phyloP scores from a whole-genome alignment of 1,140 invertebrate species.

The Sminthurinus signatus region DNA sequence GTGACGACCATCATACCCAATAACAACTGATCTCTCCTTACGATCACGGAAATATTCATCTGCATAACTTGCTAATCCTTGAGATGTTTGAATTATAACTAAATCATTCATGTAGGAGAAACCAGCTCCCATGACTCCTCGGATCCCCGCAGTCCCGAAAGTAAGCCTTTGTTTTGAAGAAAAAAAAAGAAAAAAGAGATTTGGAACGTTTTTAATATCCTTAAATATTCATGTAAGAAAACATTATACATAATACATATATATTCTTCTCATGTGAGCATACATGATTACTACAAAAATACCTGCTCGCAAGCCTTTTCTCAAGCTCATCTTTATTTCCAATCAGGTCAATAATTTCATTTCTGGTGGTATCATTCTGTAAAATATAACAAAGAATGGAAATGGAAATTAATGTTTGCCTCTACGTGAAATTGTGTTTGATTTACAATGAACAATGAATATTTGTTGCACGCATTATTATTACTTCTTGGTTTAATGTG shows the following conservation, averaged over 20 bases:
- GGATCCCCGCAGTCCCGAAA: slow-evolving; percentile 85
- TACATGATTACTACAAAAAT: too few relatives aligned
- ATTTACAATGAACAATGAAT: too few relatives aligned
- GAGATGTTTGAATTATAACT: slow-evolving; percentile 91
- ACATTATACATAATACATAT: too few relatives aligned
- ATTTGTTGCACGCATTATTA: too few relatives aligned
- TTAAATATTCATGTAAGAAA: too few relatives aligned
- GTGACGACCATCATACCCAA: slow-evolving; percentile 92
- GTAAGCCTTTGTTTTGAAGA: too few relatives aligned
- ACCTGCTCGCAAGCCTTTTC: slow-evolving; percentile 42
- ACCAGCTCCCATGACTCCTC: slow-evolving; percentile 86
- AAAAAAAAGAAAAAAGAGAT: too few relatives aligned
- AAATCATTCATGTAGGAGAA: slow-evolving; percentile 95
- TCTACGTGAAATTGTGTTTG: too few relatives aligned
- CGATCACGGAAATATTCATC: slow-evolving; percentile 64
- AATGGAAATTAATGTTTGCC: too few relatives aligned
- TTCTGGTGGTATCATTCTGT: slow-evolving; percentile 50
- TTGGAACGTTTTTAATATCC: too few relatives aligned
- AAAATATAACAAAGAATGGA: slow-evolving; percentile 23
- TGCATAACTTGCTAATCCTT: slow-evolving; percentile 60
- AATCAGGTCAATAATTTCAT: slow-evolving; percentile 48
- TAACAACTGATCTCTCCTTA: slow-evolving; percentile 65
- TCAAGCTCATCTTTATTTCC: background rate
- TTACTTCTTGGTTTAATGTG: too few relatives aligned
- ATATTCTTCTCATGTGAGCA: too few relatives aligned